Percentiles rank a stretch among this genome's conserved stretches.
These are phyloP conservation scores for Stenichneumon culpator DNA, from an alignment of 2,888 invertebrate species.

Conservation along the genomic window DNA sequence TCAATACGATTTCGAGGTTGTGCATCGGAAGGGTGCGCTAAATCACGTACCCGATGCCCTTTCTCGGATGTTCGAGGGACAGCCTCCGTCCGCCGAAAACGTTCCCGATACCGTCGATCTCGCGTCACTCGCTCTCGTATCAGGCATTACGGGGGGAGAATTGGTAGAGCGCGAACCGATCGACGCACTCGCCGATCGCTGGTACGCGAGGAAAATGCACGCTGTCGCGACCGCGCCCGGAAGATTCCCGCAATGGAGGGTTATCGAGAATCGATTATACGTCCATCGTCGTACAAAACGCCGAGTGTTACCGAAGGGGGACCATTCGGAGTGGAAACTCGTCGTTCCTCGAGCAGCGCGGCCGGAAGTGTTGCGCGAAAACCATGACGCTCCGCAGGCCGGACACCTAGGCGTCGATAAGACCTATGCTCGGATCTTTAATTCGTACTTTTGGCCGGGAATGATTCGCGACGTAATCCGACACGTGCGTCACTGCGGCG, in stretches of 20 bases:
- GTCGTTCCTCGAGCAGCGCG: slow-evolving; percentile 42
- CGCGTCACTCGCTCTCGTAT: too few species aligned
- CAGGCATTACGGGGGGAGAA: too few species aligned
- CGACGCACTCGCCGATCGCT: too few species aligned
- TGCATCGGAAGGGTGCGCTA: not conserved
- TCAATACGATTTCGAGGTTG: too few species aligned
- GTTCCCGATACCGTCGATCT: too few species aligned
- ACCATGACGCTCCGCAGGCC: slow-evolving; percentile 54
- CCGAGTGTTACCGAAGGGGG: not conserved
- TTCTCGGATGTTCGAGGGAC: not conserved
- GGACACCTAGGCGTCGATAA: slow-evolving; percentile 68
- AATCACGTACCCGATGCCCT: not conserved
- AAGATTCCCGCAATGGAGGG: slow-evolving; percentile 44
- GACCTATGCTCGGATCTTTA: slow-evolving; percentile 54
- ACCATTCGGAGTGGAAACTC: slow-evolving; percentile 51
- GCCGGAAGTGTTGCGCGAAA: slow-evolving; percentile 7
- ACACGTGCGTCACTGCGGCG: slow-evolving; percentile 59
- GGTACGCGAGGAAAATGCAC: not conserved
- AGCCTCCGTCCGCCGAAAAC: not conserved
- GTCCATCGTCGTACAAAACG: not conserved
- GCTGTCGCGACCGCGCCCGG: not conserved
- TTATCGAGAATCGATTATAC: slow-evolving; percentile 21
- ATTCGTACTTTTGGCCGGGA: slow-evolving; percentile 70
- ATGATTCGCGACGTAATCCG: slow-evolving; percentile 59
- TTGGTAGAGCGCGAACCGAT: too few species aligned